Percentiles rank a stretch among this genome's conserved stretches.
Conservation (phyloP, 2,113 vertebrate species). For the Crypturellus undulatus region DNA sequence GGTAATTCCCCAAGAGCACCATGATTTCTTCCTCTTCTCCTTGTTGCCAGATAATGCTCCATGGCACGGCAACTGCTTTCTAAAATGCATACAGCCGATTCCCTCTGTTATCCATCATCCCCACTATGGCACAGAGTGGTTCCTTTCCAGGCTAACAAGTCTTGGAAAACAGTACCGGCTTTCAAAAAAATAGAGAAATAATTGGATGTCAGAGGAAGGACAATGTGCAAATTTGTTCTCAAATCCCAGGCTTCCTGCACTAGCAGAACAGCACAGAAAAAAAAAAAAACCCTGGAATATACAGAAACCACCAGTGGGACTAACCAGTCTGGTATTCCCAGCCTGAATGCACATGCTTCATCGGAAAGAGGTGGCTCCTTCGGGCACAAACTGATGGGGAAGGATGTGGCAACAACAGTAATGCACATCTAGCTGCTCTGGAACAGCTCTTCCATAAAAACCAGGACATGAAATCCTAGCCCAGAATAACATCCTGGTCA, state of each 20-base stretch:
- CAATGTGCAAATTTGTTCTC: neutral
- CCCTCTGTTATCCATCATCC: neutral
- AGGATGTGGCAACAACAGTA: neutral
- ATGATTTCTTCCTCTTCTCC: neutral
- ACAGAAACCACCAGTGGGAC: neutral
- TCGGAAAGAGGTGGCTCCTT: neutral
- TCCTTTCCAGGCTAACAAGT: neutral
- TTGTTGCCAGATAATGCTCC: neutral
- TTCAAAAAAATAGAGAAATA: neutral
- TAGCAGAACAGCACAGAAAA: neutral
- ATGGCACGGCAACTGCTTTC: neutral
- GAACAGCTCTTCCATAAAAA: neutral
- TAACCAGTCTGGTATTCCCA: neutral
- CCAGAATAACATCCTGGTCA: fast-evolving
- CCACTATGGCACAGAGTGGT: neutral
- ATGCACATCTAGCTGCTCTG: neutral
- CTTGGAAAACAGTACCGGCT: neutral
- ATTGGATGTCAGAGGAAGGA: neutral
- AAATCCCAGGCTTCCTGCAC: neutral
- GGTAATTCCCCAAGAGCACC: neutral
- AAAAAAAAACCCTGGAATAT: neutral
- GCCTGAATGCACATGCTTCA: neutral
- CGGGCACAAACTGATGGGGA: neutral
- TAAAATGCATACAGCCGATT: neutral
- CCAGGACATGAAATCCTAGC: neutral